A percentile compares a stretch with the other conserved stretches of the same genome.
Evolutionary conservation across 2,113 vertebrate genomes (phyloP).

Genomic region (Tympanuchus pallidicinctus): DNA sequence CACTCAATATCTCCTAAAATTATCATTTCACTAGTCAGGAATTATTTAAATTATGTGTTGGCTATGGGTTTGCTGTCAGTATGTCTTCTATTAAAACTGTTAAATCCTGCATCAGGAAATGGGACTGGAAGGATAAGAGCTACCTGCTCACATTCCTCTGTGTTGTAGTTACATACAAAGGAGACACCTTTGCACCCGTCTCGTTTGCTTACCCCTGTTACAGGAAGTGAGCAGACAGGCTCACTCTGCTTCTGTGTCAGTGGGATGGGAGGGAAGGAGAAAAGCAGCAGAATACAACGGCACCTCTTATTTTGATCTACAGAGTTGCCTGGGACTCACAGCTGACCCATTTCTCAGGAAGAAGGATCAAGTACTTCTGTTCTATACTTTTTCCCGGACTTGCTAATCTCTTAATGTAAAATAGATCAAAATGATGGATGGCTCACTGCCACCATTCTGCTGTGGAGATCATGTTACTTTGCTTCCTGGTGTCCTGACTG

Average conservation of each 20-base stretch:
- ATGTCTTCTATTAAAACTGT: background rate
- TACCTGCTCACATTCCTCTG: background rate
- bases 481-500: background rate
- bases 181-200: background rate
- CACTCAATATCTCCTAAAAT: conserved; percentile 51
- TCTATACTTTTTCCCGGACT: background rate
- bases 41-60: conserved; percentile 56
- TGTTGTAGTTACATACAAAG: background rate
- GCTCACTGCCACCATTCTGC: background rate
- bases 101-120: background rate
- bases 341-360: background rate
- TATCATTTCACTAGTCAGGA: conserved; percentile 56
- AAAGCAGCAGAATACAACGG: background rate
- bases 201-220: background rate
- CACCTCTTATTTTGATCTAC: background rate
- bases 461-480: background rate
- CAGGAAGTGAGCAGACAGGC: fast-evolving
- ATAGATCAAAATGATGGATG: background rate
- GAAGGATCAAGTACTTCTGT: background rate
- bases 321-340: background rate
- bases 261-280: background rate
- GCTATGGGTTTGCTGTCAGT: background rate
- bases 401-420: background rate
- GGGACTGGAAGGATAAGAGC: background rate
- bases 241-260: background rate